Base-by-base conservation (phyloP, 2,797 vertebrate genomes). In the Cirrhinus mrigala region DNA sequence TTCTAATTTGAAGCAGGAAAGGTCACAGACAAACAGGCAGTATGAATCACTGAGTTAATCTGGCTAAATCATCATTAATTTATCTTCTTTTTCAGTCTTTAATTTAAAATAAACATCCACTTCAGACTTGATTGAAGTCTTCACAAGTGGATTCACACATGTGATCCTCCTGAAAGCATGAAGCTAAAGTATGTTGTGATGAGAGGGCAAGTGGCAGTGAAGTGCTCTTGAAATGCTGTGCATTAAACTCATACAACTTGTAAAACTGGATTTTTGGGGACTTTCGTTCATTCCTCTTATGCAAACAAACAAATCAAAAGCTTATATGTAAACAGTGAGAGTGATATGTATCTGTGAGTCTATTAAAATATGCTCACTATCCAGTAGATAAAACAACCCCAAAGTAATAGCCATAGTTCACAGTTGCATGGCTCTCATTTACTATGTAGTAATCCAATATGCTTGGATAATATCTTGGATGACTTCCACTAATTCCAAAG, bases 241-340 rank as follows among this genome's bases (percentile, higher is more conserved):
- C 33, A 24, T 58, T 71, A 60, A 46, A 73, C 11, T 52, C 44
- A 44, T 24, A 37, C 6, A 60, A 8, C 8, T 50, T 20, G 20
- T 66, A 52, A 44, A 33, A 20, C 9, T 37, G 69, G 54, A 12
- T 33, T 64, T 29, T 64, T 62, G 7, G 33, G 24, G 50, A 22
- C 4, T 18, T n/a, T 33, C 22, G 15, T 29, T 24, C 12, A 62
- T 50, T 18, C 7, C 11, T 74, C 75, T 71, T 22, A 75, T 37
- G 29, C 56, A 37, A 50, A 73, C 54, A 74, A 74, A 62, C 8
- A 74, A 44, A 60, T 44, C 37, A 56, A 77, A 76, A 37, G 29
- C 50, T 69, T 70, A 74, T 27, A 52, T 52, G 9, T 10, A 50
- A 48, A 27, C n/a, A 73, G 15, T 50, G 18, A 50, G 18, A 56